Base-by-base conservation (phyloP, 2,888 invertebrate genomes). In the Allygus modestus region DNA sequence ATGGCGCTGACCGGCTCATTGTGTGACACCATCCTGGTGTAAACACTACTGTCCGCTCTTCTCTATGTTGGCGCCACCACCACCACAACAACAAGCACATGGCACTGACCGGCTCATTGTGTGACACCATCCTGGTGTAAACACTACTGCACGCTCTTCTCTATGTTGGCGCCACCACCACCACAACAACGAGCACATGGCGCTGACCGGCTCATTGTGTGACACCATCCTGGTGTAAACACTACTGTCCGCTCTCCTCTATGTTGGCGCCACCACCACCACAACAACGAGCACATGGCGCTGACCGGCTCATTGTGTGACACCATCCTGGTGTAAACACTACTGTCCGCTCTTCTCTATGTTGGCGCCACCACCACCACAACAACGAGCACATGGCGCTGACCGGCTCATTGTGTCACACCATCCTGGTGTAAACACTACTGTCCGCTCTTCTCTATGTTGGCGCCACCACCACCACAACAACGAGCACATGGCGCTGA, bases 181-280 rank as follows among this genome's bases (percentile, higher is more conserved):
- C 4, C 51, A 51, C 51, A 51, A 51, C 51, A 51, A 51, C 51
- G n/a, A 37, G n/a, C 51, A 51, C n/a, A 17, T 51, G n/a, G 51
- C 51, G n/a, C 51, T 17, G 51, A 51, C 51, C n/a, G 51, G 51
- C 51, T 51, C 51, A 51, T 51, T 51, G 51, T 51, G 51, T 51
- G 4, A 51, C 51, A 51, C 51, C 51, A 51, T 17, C 15, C 51
- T n/a, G 2, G 9, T 51, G 51, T 17, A 15, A 37, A 11, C 51
- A 17, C 51, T 51, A 51, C 51, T 51, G 51, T 51, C 51, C 51
- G 51, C 51, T 51, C 51, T 51, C 9, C 51, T 15, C 15, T 17
- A 9, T 7, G 37, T 37, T 51, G 15, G 15, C 51, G n/a, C 2
- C 51, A 51, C 9, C 51, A 9, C 1, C 15, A 51, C 4, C 51